A percentile compares a stretch with the other conserved stretches of the same genome.
Conservation (phyloP, 1,140 invertebrate genomes). For the Acyrthosiphon pisum region DNA sequence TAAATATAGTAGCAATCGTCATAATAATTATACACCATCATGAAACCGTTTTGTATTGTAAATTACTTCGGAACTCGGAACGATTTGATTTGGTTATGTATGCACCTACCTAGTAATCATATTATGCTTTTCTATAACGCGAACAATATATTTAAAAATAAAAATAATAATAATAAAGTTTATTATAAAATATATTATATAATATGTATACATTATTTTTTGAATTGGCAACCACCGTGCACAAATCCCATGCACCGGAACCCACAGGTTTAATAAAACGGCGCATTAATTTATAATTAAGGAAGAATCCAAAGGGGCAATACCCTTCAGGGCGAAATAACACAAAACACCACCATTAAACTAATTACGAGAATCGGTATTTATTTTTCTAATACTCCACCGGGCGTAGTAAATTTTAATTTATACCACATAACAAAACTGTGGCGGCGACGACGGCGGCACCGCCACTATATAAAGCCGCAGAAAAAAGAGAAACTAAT, state of each 20-base stretch:
- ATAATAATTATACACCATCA: not conserved
- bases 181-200: not conserved
- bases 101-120: not conserved
- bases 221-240: conserved; percentile 17
- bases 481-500: conserved; percentile 34
- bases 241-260: conserved; percentile 27
- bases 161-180: not conserved
- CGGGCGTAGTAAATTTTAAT: conserved; percentile 55
- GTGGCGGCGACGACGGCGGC: not conserved
- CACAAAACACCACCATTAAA: conserved; percentile 53
- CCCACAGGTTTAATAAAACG: conserved; percentile 51
- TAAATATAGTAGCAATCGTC: not conserved
- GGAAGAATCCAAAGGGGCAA: conserved; percentile 46
- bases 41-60: not conserved
- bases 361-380: conserved; percentile 55
- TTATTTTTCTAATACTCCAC: conserved; percentile 56
- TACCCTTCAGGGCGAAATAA: conserved; percentile 48
- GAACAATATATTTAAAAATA: not conserved
- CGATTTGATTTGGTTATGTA: not conserved
- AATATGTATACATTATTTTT: not conserved
- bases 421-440: conserved; percentile 37
- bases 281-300: conserved; percentile 56
- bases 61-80: not conserved
- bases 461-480: not conserved
- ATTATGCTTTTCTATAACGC: not conserved